Evolutionary conservation across 2,113 vertebrate species (phyloP), one percentile per base, ranked within the genome.

Genomic region (Pimephales promelas): DNA sequence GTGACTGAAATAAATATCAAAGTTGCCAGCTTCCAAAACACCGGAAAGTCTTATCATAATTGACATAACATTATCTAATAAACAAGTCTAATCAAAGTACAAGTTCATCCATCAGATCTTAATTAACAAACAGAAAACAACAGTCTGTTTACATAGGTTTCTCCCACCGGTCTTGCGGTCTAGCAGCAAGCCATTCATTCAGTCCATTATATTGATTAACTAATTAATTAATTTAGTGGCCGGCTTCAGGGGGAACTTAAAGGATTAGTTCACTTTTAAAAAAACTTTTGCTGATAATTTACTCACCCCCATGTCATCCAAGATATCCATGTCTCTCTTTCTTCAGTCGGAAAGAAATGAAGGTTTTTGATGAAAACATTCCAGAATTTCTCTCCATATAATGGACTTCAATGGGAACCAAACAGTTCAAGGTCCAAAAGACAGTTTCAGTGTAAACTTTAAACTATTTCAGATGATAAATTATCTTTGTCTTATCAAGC

Each of bases 21-120:
- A 47, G 68, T 26, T 45, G 10, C 40, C 40, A 72, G 40, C 70
- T 72, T 72, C 5, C 70, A 72, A 72, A 72, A 72, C n/a, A 72
- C 70, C 70, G 40, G 70, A 72, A 72, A 47, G 2, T 47, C 40
- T 26, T 47, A 72, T 72, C 40, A 72, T 72, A 72, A 72, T 72
- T 72, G 70, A 1, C 40, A 45, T 40, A 47, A 24, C n/a, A 1
- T 72, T 72, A 72, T 72, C 40, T 47, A 72, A 72, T 72, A 72
- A 71, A 26, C 68, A n/a, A 71, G 40, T 71, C 68, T 71, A 71
- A 71, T 71, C 22, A 3, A 47, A n/a, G n/a, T 3, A 7, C 5
- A 72, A 4, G 40, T 47, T 47, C 40, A 72, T 72, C n/a, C 13
- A 14, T 72, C 68, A 45, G 68, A 45, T 10, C 68, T 24, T 45